Evolutionary conservation across 35 echinoderm and acorn worm species (phyloP).

Genomic region (Amphiura filiformis): DNA sequence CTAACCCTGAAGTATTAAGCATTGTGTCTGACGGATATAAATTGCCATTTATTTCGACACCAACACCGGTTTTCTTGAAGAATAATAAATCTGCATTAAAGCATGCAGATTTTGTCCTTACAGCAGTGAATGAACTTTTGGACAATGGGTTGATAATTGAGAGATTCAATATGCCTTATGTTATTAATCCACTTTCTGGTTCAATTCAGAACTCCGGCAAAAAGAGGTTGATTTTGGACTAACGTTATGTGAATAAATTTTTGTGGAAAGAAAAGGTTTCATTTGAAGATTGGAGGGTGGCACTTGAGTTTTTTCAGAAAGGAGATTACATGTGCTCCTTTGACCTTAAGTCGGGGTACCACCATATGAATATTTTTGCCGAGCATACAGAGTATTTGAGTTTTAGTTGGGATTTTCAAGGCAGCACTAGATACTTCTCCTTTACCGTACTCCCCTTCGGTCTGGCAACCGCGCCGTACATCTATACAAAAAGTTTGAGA

Average conservation of each 20-base stretch:
- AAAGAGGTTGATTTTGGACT: conserved; percentile 44
- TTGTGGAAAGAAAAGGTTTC: conserved; percentile 22
- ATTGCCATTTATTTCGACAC: conserved; percentile 7
- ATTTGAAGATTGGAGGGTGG: conserved; percentile 26
- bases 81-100: conserved; percentile 26
- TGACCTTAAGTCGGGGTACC: conserved; percentile 52
- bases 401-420: conserved; percentile 41
- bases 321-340: conserved; percentile 44
- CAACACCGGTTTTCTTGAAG: not conserved
- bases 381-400: conserved; percentile 30
- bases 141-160: not conserved
- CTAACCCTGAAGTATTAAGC: conserved; percentile 9
- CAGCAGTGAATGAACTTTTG: not conserved
- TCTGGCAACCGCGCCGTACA: conserved; percentile 27
- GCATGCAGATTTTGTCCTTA: conserved; percentile 2
- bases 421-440: not conserved
- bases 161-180: not conserved
- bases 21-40: conserved; percentile 13
- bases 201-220: conserved; percentile 31
- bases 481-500: conserved; percentile 28
- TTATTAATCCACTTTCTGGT: conserved; percentile 35
- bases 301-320: conserved; percentile 18
- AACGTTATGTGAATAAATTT: conserved; percentile 38
- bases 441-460: conserved; percentile 38
- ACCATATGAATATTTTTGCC: conserved; percentile 41